Evolutionary conservation across 2,113 vertebrate species (phyloP).

Genomic region (Crotalus viridis): DNA sequence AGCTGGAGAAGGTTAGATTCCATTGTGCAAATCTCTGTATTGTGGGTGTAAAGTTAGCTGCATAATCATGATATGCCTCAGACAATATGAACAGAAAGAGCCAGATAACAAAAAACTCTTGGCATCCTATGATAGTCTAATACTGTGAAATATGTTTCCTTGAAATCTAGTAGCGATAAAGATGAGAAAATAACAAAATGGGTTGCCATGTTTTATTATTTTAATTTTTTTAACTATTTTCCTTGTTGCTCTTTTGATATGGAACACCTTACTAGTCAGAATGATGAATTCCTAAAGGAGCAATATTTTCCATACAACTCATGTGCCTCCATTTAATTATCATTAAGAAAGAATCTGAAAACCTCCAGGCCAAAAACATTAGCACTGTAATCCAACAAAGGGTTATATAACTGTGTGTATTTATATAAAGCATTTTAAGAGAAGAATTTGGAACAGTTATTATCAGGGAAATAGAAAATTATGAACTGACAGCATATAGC

Average conservation of each 20-base stretch:
- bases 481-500: background rate
- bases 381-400: conserved; percentile 8
- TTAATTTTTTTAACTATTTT: conserved; percentile 20
- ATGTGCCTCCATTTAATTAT: background rate
- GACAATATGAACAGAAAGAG: conserved; percentile 12
- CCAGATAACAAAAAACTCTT: background rate
- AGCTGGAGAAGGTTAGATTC: background rate
- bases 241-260: background rate
- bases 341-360: conserved; percentile 12
- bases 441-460: background rate
- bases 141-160: conserved; percentile 2
- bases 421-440: conserved; percentile 11
- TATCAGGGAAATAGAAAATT: background rate
- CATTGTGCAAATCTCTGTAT: background rate
- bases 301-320: background rate
- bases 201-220: conserved; percentile 24
- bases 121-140: background rate
- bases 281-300: background rate
- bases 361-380: background rate
- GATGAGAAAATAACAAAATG: background rate
- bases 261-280: background rate
- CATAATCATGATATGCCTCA: conserved; percentile 1
- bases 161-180: conserved; percentile 33
- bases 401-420: background rate
- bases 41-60: background rate